These are phyloP conservation scores for Lasioglossum malachurum DNA, from an alignment of 2,888 invertebrate genomes.

Conservation along the genomic window DNA sequence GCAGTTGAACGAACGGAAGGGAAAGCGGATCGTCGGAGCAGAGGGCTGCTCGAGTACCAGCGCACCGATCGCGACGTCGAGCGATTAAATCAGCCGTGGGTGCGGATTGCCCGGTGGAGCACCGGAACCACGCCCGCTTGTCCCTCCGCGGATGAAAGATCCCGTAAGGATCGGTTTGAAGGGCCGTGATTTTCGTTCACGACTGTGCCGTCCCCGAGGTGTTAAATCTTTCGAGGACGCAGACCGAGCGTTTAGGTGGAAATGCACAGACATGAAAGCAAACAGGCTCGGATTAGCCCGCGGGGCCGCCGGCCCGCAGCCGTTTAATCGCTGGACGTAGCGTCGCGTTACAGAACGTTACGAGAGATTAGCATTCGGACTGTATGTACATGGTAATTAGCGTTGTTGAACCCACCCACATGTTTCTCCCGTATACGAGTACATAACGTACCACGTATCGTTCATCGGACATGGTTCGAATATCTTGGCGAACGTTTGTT, in stretches of 20 bases:
- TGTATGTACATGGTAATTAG: slow-evolving; percentile 33
- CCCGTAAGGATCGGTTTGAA: too few relatives aligned
- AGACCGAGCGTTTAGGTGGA: not conserved
- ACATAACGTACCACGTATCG: slow-evolving; percentile 16
- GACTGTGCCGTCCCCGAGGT: not conserved
- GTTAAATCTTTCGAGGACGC: not conserved
- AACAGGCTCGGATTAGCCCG: not conserved
- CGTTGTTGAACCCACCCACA: slow-evolving; percentile 25
- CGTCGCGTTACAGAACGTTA: slow-evolving; percentile 26
- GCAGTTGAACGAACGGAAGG: not conserved
- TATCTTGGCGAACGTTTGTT: slow-evolving; percentile 47
- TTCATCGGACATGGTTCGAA: slow-evolving; percentile 27
- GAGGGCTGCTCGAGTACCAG: slow-evolving; percentile 32
- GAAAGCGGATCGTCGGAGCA: slow-evolving; percentile 14
- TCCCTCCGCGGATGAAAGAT: not conserved
- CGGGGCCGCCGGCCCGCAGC: not conserved
- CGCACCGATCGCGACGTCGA: slow-evolving; percentile 25
- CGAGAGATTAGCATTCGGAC: slow-evolving; percentile 34
- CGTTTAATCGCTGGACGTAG: slow-evolving; percentile 41
- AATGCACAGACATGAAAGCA: not conserved
- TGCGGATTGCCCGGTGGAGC: not conserved
- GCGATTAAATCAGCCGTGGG: slow-evolving; percentile 29
- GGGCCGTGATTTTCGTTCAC: not conserved
- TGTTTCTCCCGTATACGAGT: slow-evolving; percentile 29
- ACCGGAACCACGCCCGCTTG: not conserved